A percentile compares a stretch with the other conserved stretches of the same genome.
phyloP scores from a whole-genome alignment of 2,797 vertebrate genomes.

The Sciurus vulgaris region DNA sequence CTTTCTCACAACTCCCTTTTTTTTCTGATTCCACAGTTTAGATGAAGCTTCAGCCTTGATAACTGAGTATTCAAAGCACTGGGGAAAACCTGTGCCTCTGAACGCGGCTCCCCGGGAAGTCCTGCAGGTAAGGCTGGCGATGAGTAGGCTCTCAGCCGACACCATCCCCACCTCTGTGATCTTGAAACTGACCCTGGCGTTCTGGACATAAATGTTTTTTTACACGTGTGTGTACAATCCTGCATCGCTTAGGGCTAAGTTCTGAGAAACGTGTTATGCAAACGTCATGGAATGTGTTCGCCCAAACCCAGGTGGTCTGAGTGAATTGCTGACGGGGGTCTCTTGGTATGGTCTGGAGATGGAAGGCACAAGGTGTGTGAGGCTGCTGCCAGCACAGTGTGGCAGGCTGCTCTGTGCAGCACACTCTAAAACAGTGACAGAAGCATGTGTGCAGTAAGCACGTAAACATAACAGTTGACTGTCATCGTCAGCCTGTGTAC shows the following conservation, averaged over 20 bases:
- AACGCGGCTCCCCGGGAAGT: slow-evolving; percentile 83
- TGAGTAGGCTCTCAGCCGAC: not conserved
- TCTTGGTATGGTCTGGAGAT: not conserved
- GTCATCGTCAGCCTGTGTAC: not conserved
- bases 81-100: slow-evolving; percentile 83
- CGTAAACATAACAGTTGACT: no score
- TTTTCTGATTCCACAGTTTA: slow-evolving; percentile 85
- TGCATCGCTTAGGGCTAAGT: not conserved
- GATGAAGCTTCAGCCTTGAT: slow-evolving; percentile 92
- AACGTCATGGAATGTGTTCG: not conserved
- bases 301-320: not conserved
- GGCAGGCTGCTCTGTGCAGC: not conserved
- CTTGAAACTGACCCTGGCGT: not conserved
- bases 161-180: not conserved
- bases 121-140: slow-evolving; percentile 88
- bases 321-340: not conserved
- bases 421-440: not conserved
- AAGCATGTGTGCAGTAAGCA: not conserved
- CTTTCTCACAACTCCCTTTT: not conserved
- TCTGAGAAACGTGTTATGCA: not conserved
- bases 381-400: not conserved
- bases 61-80: slow-evolving; percentile 89
- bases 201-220: not conserved
- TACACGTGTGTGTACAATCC: no score
- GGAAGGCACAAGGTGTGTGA: not conserved